Evolutionary conservation across 2,113 vertebrate species (phyloP).

Genomic region (Chunga burmeisteri): DNA sequence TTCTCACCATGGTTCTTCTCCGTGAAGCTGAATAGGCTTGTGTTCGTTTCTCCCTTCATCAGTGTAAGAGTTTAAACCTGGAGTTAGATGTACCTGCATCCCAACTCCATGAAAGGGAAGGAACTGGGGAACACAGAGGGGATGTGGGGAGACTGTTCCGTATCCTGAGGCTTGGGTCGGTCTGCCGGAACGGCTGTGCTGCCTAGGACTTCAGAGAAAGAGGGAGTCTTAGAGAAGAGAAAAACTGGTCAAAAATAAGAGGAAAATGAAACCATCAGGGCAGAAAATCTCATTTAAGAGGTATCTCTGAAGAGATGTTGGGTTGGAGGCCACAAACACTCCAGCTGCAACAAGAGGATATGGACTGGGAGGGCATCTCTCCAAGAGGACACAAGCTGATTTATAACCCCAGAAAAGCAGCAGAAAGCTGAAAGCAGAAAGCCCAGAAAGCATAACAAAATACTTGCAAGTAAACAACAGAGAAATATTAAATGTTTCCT

Average conservation of each 20-base stretch:
- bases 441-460: neutral
- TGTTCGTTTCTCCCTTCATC: neutral
- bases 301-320: neutral
- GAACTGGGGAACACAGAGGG: neutral
- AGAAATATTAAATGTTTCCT: neutral
- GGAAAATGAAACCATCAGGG: neutral
- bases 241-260: neutral
- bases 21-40: neutral
- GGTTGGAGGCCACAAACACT: neutral
- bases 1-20: neutral
- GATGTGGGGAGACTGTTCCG: neutral
- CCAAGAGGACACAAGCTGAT: neutral
- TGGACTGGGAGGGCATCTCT: neutral
- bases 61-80: neutral
- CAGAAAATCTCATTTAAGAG: neutral
- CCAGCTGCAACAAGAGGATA: neutral
- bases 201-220: neutral
- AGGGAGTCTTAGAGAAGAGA: neutral
- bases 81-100: neutral
- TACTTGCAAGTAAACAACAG: neutral
- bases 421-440: neutral
- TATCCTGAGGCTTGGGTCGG: neutral
- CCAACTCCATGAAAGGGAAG: neutral
- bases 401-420: neutral
- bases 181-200: neutral